Percentiles rank a stretch among this genome's conserved stretches.
phyloP scores from a whole-genome alignment of 2,113 vertebrate genomes.

The Poecile atricapillus region DNA sequence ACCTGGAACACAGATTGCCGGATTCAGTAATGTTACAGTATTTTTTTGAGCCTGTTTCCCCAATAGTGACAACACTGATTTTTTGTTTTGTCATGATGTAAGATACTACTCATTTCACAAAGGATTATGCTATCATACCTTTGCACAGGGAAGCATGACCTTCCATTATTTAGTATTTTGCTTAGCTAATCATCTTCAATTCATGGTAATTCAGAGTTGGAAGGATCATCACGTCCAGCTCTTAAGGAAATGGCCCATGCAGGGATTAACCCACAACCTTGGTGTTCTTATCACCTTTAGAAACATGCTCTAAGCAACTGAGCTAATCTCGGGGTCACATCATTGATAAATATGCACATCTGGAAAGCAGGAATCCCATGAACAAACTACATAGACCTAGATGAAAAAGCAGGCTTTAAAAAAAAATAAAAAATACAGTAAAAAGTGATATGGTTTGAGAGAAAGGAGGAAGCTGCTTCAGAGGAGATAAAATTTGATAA shows the following conservation, averaged over 20 bases:
- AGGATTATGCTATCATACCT: not conserved
- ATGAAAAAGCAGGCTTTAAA: not conserved
- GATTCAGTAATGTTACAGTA: not conserved
- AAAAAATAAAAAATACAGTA: not conserved
- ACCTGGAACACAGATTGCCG: not conserved
- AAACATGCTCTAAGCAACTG: not conserved
- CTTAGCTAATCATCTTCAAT: not conserved
- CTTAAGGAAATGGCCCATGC: not conserved
- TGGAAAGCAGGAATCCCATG: not conserved
- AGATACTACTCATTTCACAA: not conserved
- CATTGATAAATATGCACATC: rapidly evolving
- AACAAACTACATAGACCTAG: not conserved
- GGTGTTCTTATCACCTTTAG: not conserved
- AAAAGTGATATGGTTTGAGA: not conserved
- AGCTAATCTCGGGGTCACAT: not conserved
- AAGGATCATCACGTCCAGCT: not conserved
- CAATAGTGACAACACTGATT: not conserved
- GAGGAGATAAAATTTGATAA: not conserved
- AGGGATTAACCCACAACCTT: not conserved
- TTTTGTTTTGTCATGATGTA: not conserved
- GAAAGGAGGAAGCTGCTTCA: not conserved
- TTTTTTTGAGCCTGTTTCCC: not conserved
- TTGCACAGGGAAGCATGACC: not conserved
- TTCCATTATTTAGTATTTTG: not conserved
- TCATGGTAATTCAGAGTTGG: not conserved